Percentiles rank a stretch among this genome's conserved stretches.
Conservation (phyloP, 2,113 vertebrate species). For the Etheostoma spectabile region DNA sequence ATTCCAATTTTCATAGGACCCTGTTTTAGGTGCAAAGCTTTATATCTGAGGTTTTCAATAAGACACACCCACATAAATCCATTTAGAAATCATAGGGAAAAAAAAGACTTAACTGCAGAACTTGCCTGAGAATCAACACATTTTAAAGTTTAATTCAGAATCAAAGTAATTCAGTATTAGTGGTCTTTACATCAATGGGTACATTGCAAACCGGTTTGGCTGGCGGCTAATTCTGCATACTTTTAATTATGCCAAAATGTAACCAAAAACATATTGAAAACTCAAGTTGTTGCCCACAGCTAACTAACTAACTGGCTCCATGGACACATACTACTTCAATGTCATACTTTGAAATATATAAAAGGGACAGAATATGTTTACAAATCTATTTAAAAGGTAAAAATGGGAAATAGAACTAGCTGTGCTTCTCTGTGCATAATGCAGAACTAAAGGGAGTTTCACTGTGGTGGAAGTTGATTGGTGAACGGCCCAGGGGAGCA, state of each 20-base stretch:
- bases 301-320: background rate
- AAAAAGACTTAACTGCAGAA: background rate
- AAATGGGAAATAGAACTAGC: background rate
- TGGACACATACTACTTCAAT: background rate
- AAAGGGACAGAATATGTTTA: background rate
- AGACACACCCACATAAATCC: background rate
- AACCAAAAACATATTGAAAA: background rate
- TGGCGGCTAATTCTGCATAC: background rate
- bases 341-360: background rate
- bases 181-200: no score
- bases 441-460: slow-evolving; percentile 72
- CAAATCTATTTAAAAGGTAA: background rate
- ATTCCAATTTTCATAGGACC: background rate
- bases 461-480: slow-evolving; percentile 70
- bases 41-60: background rate
- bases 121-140: background rate
- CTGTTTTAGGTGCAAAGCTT: background rate
- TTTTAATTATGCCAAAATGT: background rate
- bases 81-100: background rate
- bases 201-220: background rate
- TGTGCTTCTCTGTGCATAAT: slow-evolving; percentile 12
- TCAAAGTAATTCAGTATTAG: background rate
- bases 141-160: background rate
- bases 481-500: slow-evolving; percentile 50
- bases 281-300: background rate